A percentile compares a stretch with the other conserved stretches of the same genome.
Conservation (phyloP, 2,113 vertebrate genomes). For the Empidonax alnorum region DNA sequence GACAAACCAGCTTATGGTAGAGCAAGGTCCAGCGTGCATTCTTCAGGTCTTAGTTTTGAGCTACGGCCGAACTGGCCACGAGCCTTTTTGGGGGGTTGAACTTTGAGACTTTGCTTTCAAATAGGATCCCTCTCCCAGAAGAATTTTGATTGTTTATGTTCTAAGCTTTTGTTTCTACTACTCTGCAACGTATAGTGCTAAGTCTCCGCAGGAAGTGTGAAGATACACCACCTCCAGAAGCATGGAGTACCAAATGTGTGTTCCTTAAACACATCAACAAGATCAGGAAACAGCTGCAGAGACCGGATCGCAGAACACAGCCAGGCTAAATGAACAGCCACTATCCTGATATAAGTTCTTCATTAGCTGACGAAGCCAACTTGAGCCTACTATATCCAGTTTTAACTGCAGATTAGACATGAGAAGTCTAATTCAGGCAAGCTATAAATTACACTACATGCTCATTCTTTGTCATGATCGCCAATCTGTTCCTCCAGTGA, state of each 20-base stretch:
- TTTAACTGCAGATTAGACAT: slow-evolving; percentile 45
- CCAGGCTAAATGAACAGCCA: slow-evolving; percentile 63
- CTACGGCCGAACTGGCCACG: fast-evolving
- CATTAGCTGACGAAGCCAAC: slow-evolving; percentile 32
- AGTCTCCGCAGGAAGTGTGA: slow-evolving; percentile 55
- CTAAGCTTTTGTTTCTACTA: slow-evolving; percentile 63
- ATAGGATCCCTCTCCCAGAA: background rate
- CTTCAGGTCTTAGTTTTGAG: background rate
- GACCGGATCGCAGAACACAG: slow-evolving; percentile 3
- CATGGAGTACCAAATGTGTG: slow-evolving; percentile 45
- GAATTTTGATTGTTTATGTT: slow-evolving; percentile 46
- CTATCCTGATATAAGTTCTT: slow-evolving; percentile 25
- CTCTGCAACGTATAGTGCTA: slow-evolving; percentile 39
- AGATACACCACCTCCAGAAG: slow-evolving; percentile 64
- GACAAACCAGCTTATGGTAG: background rate
- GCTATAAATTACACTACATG: slow-evolving; percentile 60
- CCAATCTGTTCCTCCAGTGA: slow-evolving; percentile 52
- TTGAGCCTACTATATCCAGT: slow-evolving; percentile 28
- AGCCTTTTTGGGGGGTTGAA: background rate
- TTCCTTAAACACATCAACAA: slow-evolving; percentile 57
- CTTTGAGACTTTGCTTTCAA: background rate
- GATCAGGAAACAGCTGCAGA: slow-evolving; percentile 60
- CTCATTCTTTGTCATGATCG: slow-evolving; percentile 62
- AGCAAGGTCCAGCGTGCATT: background rate
- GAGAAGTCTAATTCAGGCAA: slow-evolving; percentile 48